phyloP scores from a whole-genome alignment of 2,113 vertebrate species.

The Thermophis baileyi region DNA sequence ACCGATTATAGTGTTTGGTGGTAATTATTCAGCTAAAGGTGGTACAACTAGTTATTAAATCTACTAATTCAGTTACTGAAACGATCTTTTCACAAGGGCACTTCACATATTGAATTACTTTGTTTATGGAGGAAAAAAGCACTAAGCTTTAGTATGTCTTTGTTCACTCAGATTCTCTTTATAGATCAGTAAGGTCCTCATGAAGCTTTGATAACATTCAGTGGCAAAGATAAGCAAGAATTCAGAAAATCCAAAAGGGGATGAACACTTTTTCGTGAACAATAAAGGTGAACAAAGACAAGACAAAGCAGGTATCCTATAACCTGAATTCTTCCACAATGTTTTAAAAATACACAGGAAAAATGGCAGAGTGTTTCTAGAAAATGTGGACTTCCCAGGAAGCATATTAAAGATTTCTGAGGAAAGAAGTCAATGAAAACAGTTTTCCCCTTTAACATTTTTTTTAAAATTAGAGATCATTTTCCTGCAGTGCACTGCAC shows the following conservation, averaged over 20 bases:
- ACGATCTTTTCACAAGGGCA: not conserved
- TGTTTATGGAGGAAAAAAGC: not conserved
- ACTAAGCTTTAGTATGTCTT: not conserved
- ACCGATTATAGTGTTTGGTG: not conserved
- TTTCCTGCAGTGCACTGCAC: not conserved
- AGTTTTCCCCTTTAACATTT: not conserved
- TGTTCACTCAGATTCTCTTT: not conserved
- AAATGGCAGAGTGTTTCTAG: not conserved
- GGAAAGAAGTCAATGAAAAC: not conserved
- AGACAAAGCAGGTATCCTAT: not conserved
- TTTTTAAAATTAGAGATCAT: not conserved
- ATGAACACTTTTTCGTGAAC: not conserved
- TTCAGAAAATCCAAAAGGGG: not conserved
- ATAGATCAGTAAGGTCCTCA: not conserved
- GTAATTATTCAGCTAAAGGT: not conserved
- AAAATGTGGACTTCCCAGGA: not conserved
- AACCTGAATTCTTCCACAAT: not conserved
- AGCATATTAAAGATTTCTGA: not conserved
- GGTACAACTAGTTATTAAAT: not conserved
- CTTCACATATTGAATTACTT: not conserved
- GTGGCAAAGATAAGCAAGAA: not conserved
- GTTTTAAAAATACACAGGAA: not conserved
- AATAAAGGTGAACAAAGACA: not conserved
- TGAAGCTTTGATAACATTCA: not conserved
- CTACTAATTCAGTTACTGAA: not conserved